A percentile compares a stretch with the other conserved stretches of the same genome.
phyloP scores from a whole-genome alignment of 2,113 vertebrate species.

The Pyxicephalus adspersus region DNA sequence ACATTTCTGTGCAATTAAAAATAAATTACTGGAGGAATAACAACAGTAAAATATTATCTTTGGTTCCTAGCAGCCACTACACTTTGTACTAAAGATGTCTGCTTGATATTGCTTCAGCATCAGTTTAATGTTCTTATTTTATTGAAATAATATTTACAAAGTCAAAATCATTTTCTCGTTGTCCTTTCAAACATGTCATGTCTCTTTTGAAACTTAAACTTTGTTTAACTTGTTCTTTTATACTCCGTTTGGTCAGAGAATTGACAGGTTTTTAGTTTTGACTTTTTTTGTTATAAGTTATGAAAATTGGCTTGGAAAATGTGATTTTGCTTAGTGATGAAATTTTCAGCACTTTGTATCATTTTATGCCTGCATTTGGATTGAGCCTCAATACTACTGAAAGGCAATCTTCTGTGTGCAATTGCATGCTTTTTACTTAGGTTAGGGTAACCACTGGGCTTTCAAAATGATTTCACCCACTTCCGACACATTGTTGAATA shows the following conservation, averaged over 20 bases:
- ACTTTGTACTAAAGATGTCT: too few relatives aligned
- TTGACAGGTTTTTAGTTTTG: not conserved
- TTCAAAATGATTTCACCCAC: not conserved
- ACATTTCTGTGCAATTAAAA: too few relatives aligned
- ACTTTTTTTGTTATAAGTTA: too few relatives aligned
- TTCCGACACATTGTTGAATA: not conserved
- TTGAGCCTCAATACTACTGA: not conserved
- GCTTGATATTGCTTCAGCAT: too few relatives aligned
- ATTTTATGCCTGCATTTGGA: not conserved
- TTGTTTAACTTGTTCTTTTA: not conserved
- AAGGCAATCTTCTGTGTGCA: not conserved
- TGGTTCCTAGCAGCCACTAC: too few relatives aligned
- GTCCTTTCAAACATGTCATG: not conserved
- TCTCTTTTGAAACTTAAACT: not conserved
- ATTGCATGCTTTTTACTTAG: not conserved
- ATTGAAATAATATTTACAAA: not conserved
- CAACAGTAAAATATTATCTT: too few relatives aligned
- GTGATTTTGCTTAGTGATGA: not conserved
- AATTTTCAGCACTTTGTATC: slow-evolving; percentile 13
- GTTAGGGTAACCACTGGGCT: not conserved
- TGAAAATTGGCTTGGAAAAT: not conserved
- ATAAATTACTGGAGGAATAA: too few relatives aligned
- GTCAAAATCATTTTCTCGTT: not conserved
- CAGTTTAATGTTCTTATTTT: not conserved
- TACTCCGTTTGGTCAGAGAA: not conserved